Evolutionary conservation across 2,888 invertebrate species (phyloP), one percentile per base, ranked within the genome.

Genomic region (Synergus laeviventris): DNA sequence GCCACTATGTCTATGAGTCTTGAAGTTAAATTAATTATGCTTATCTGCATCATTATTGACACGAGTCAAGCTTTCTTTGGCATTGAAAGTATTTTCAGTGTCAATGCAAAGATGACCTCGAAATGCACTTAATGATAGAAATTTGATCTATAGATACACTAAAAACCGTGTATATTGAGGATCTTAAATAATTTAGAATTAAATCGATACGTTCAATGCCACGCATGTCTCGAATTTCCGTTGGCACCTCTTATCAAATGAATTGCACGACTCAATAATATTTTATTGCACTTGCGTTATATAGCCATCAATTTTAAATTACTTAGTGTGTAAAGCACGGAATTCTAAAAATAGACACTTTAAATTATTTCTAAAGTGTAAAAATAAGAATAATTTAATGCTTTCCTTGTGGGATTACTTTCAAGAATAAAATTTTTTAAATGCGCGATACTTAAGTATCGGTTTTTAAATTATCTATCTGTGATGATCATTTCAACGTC

Each of bases 161-260:
- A 36, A 49, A 24, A 70, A 18, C 11, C 49, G 18, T 31, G n/a
- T 49, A 31, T 8, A 45, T 75, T 45, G 62, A 45, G 42, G n/a
- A 12, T 36, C 24, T 12, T 78, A 70, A 81, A 79, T 79, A 78
- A 81, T 78, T 79, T 66, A 79, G 76, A 45, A 16, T 9, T 18
- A 36, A 78, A 79, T 79, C 80, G 49, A 78, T 79, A 39, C 16
- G 49, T 24, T 21, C 74, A 80, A 77, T 79, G 80, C 31, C 77
- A 59, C 18, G 56, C 59, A 42, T 39, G 24, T 36, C 49, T 49
- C 54, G 70, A 24, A 31, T 49, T 70, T 70, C 70, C 49, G 24
- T 59, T 59, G 59, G 24, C 59, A 59, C 36, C 31, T 49, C n/a
- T 70, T 70, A 70, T 49, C 49, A 54, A 36, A 36, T 70, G n/a